Evolutionary conservation across 2,888 invertebrate species (phyloP), one percentile per base, ranked within the genome.

Genomic region (Malthinus seriepunctatus): DNA sequence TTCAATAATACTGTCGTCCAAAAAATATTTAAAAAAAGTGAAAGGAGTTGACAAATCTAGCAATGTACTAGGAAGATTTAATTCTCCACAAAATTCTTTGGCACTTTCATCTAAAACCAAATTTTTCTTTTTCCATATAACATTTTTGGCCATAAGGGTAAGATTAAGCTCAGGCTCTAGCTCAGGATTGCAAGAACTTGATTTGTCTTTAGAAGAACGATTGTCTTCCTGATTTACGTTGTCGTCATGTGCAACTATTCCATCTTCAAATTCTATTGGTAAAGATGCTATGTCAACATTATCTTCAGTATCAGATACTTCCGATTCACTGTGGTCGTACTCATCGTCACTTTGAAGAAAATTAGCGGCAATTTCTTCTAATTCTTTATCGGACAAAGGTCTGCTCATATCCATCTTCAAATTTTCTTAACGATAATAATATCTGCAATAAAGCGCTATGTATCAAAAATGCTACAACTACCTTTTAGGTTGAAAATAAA

Each of bases 1-100:
- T 7, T 52, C 15, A 33, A 62, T 45, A 12, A 62, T 12, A 38
- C 39, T 15, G 48, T 57, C 37, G 10, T 11, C 42, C 34, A 56
- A 60, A 49, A 62, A 56, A 39, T 56, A 62, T 23, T 60, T 60
- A 45, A 63, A 63, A 56, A 51, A 63, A 14, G 44, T 45, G 38
- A 45, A 60, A 8, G 60, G 63, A 31, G 53, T 57, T 32, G 56
- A 35, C 31, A 56, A 51, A 44, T 38, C 42, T 14, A 56, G 11
- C 10, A 56, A 51, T 15, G 44, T 47, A 35, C 44, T 31, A 23
- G 51, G 60, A 50, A 55, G 42, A 49, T 35, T 32, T 3, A 50
- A 23, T 11, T 39, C 50, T 12, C 50, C 59, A 8, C 50, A 11
- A 38, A 55, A 59, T 23, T 45, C 9, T 23, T 45, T 32, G 14